Conservation (phyloP, 2,113 vertebrate genomes). For the Equus quagga region DNA sequence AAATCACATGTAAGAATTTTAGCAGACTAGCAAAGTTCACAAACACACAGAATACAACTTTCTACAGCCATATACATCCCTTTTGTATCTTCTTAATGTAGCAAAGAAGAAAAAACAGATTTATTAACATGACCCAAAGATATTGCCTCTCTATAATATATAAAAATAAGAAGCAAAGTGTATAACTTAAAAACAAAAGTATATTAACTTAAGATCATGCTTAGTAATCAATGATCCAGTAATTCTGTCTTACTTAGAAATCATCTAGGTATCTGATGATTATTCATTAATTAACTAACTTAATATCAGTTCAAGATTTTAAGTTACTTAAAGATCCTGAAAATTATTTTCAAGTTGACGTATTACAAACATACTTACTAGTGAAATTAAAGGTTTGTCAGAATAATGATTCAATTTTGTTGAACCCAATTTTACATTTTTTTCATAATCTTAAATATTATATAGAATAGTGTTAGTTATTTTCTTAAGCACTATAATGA, state of each 20-base stretch:
- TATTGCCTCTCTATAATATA: not conserved
- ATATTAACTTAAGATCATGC: conserved; percentile 43
- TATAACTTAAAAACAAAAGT: not conserved
- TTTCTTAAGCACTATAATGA: conserved; percentile 10
- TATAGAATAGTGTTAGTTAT: not conserved
- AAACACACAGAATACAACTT: conserved; percentile 37
- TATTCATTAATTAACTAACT: conserved; percentile 40
- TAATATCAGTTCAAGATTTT: not conserved
- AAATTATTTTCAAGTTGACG: conserved; percentile 32
- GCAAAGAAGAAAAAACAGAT: conserved; percentile 21
- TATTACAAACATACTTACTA: conserved; percentile 37
- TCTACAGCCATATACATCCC: not conserved
- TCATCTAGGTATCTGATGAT: conserved; percentile 1
- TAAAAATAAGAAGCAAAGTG: conserved; percentile 38
- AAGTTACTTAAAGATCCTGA: conserved; percentile 29
- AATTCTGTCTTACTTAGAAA: not conserved
- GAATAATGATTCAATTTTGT: conserved; percentile 20
- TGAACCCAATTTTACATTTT: conserved; percentile 41
- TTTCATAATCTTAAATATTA: conserved; percentile 42
- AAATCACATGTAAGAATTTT: conserved; percentile 5
- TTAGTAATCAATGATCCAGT: not conserved
- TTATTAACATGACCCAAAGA: conserved; percentile 12
- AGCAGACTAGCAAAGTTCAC: not conserved
- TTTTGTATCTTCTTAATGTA: conserved; percentile 36
- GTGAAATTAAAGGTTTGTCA: conserved; percentile 33